Conservation (phyloP, 2,888 invertebrate species). For the Cenopis cana region DNA sequence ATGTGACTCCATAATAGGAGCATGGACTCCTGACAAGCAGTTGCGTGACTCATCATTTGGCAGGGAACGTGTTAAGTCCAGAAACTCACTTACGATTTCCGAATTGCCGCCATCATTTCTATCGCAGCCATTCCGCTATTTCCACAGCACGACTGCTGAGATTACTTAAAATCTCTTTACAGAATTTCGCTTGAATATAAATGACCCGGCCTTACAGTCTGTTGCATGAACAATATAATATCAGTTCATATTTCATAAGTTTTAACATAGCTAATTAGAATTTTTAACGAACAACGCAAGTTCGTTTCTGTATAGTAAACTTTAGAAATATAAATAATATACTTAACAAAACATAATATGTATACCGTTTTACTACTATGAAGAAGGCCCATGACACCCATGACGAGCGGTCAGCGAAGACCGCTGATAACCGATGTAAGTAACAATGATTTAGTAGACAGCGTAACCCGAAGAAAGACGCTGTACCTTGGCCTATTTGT, state of each 20-base stretch:
- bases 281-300: not conserved
- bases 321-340: slow-evolving; percentile 6
- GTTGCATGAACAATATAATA: not conserved
- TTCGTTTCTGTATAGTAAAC: slow-evolving; percentile 1
- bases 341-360: too few relatives aligned
- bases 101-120: not conserved
- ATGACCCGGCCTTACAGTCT: not conserved
- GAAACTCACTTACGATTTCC: not conserved
- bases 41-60: too few relatives aligned
- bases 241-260: slow-evolving; percentile 1
- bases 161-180: not conserved
- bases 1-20: too few relatives aligned
- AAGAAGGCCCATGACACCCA: not conserved
- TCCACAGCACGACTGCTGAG: too few relatives aligned
- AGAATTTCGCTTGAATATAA: not conserved
- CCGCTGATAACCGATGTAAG: not conserved
- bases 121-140: too few relatives aligned
- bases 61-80: not conserved
- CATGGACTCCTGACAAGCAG: too few relatives aligned
- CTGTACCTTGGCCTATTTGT: not conserved
- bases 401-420: not conserved
- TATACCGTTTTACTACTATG: not conserved
- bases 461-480: not conserved
- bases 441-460: not conserved
- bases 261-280: not conserved